Percentiles rank a stretch among this genome's conserved stretches.
Evolutionary conservation across 2,888 invertebrate species (phyloP).

Genomic region (Tiphia femorata): DNA sequence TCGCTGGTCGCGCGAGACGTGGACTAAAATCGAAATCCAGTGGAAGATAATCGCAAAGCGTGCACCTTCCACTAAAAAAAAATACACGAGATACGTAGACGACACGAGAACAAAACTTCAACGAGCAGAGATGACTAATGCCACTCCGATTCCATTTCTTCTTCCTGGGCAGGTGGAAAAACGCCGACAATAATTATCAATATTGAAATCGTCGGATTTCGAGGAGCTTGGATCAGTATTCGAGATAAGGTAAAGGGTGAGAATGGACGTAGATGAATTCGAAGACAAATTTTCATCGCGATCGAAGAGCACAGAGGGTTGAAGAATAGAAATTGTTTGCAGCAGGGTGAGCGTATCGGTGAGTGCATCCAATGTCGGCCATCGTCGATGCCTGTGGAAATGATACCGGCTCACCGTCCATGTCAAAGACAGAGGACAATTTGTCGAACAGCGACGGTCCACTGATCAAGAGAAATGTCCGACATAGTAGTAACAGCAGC

Average conservation of each 20-base stretch:
- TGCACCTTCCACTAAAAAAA: not conserved
- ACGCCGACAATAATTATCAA: too few relatives aligned
- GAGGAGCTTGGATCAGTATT: not conserved
- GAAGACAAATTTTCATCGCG: not conserved
- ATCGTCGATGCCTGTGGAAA: constrained; percentile 46
- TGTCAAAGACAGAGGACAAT: constrained; percentile 64
- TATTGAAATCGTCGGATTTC: too few relatives aligned
- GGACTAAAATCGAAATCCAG: constrained; percentile 4
- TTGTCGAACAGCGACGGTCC: constrained; percentile 65
- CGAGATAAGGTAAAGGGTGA: not conserved
- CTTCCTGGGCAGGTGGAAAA: too few relatives aligned
- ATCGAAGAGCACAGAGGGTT: not conserved
- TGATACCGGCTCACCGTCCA: constrained; percentile 58
- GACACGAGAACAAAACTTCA: not conserved
- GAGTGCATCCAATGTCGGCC: constrained; percentile 30
- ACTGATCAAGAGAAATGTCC: constrained; percentile 49
- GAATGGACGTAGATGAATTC: not conserved
- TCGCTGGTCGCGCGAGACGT: constrained; percentile 13
- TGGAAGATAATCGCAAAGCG: not conserved
- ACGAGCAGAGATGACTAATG: too few relatives aligned
- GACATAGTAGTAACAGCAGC: constrained; percentile 34
- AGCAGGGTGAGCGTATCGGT: not conserved
- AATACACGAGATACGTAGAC: not conserved
- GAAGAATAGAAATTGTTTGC: not conserved
- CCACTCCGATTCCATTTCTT: too few relatives aligned